These are phyloP conservation scores for Monoplex corrugatus DNA, from an alignment of 2,888 invertebrate species.

Conservation along the genomic window DNA sequence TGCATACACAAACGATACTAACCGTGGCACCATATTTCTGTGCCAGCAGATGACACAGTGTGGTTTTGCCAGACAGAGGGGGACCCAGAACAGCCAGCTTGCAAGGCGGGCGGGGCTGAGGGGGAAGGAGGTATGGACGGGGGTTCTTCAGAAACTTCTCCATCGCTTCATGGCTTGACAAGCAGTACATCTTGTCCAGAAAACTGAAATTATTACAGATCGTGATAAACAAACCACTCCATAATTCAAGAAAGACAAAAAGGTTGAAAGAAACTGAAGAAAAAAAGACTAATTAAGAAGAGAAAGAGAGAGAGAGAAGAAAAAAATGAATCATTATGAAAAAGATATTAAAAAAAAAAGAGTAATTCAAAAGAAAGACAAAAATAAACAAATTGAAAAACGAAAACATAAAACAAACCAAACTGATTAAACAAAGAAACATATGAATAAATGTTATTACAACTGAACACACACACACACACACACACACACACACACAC, in stretches of 20 bases:
- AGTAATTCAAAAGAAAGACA: no score
- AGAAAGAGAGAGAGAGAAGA: neutral
- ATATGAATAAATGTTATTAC: no score
- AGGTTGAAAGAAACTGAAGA: neutral
- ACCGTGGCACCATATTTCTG: constrained; percentile 80
- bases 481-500: no score
- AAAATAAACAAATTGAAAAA: neutral
- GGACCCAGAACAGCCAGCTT: constrained; percentile 79
- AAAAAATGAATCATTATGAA: no score
- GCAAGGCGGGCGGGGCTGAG: constrained; percentile 80
- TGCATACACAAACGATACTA: constrained; percentile 43
- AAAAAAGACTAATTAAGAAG: neutral
- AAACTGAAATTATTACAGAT: constrained; percentile 69
- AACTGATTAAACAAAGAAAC: neutral
- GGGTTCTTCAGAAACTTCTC: constrained; percentile 81
- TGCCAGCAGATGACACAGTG: constrained; percentile 76
- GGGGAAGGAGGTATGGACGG: constrained; percentile 79
- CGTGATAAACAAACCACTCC: neutral
- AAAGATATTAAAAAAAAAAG: no score
- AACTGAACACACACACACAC: no score
- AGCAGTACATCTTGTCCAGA: constrained; percentile 80
- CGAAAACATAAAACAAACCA: neutral
- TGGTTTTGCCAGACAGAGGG: constrained; percentile 79
- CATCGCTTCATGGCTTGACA: constrained; percentile 79
- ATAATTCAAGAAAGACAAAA: constrained; percentile 8